These are phyloP conservation scores for Melinaea menophilus DNA, from an alignment of 2,888 invertebrate species.

Conservation along the genomic window DNA sequence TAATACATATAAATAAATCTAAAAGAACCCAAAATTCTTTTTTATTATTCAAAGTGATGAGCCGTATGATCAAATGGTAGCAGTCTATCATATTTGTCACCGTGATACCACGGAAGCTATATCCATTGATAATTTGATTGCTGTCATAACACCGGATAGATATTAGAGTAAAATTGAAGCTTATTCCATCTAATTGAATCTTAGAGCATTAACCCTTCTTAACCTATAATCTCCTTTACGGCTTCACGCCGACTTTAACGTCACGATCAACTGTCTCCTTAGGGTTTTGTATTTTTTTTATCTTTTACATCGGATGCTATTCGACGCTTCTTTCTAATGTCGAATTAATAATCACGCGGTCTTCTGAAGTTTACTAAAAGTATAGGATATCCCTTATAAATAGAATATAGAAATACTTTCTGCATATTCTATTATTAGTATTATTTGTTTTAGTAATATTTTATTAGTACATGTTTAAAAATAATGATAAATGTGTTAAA, in stretches of 20 bases:
- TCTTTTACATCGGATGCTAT: constrained; percentile 22
- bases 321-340: constrained; percentile 6
- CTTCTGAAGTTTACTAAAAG: not conserved
- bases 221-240: constrained; percentile 74
- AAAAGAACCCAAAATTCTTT: not conserved
- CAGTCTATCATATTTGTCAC: constrained; percentile 45
- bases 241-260: constrained; percentile 69
- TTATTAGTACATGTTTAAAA: not conserved
- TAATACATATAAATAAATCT: not conserved
- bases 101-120: constrained; percentile 58
- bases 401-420: too few relatives aligned
- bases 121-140: constrained; percentile 66
- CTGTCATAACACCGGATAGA: constrained; percentile 76
- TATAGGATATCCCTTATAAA: too few relatives aligned
- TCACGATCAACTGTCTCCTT: constrained; percentile 54
- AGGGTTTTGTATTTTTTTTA: constrained; percentile 53
- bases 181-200: constrained; percentile 77
- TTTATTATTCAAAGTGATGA: not conserved
- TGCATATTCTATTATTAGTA: too few relatives aligned
- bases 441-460: not conserved
- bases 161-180: constrained; percentile 60
- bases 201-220: constrained; percentile 68
- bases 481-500: not conserved
- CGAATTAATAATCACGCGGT: constrained; percentile 5
- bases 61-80: not conserved